These are phyloP conservation scores for Ibidorhyncha struthersii DNA, from an alignment of 2,113 vertebrate genomes.

Conservation along the genomic window DNA sequence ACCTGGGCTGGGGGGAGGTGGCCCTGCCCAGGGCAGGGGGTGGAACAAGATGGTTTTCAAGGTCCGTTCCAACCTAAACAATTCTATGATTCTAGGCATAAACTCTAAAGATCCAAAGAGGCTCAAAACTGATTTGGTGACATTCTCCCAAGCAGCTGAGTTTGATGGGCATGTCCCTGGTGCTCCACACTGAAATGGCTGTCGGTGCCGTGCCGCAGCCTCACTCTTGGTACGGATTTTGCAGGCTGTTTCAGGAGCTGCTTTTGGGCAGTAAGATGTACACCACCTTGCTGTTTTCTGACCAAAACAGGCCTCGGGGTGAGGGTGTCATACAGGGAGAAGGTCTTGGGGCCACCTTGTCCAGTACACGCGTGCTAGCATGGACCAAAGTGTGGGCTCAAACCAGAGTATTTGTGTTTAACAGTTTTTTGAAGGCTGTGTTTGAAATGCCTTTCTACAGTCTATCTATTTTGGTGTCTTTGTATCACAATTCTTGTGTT, in stretches of 20 bases:
- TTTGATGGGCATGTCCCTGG: background rate
- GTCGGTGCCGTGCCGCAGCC: fast-evolving
- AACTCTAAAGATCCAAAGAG: background rate
- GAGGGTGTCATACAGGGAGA: background rate
- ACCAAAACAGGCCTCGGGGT: background rate
- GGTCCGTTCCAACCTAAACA: no score
- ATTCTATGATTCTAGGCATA: background rate
- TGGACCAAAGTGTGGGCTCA: background rate
- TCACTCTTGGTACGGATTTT: background rate
- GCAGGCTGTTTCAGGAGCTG: background rate
- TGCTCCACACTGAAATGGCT: background rate
- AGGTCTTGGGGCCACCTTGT: background rate
- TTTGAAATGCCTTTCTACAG: background rate
- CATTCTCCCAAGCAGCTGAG: background rate
- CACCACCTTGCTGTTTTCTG: background rate
- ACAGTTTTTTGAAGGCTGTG: background rate
- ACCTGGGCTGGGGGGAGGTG: no score
- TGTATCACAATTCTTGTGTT: background rate
- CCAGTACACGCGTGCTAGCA: background rate
- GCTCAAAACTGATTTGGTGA: background rate
- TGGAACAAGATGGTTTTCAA: no score
- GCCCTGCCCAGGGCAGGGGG: no score
- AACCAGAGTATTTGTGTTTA: background rate
- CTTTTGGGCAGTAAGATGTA: background rate
- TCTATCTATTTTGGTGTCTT: background rate